A percentile compares a stretch with the other conserved stretches of the same genome.
Evolutionary conservation across 2,113 vertebrate species (phyloP).

Genomic region (Nicator chloris): DNA sequence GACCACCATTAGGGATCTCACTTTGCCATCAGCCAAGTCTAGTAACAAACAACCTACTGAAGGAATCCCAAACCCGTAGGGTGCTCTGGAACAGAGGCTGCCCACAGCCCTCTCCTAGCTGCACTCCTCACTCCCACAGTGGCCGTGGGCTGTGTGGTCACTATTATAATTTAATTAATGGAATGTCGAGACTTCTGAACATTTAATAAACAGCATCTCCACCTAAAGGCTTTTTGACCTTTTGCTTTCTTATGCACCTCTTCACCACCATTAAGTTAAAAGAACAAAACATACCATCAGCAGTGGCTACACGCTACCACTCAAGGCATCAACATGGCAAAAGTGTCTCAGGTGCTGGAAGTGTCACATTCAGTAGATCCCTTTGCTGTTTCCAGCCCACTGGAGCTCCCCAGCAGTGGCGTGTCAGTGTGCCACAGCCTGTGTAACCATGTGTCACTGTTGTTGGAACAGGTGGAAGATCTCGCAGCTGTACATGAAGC

Average conservation of each 20-base stretch:
- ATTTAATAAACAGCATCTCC: background rate
- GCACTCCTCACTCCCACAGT: background rate
- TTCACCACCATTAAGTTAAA: background rate
- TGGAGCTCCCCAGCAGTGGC: background rate
- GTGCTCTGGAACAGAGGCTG: background rate
- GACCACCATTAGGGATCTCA: background rate
- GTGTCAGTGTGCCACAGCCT: background rate
- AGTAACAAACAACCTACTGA: background rate
- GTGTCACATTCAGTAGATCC: background rate
- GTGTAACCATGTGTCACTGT: background rate
- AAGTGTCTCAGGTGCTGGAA: background rate
- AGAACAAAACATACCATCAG: background rate
- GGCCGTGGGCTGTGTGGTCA: accelerated
- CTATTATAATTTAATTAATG: background rate
- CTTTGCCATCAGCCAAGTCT: background rate
- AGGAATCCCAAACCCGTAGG: background rate
- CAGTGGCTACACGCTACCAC: accelerated
- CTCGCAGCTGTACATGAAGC: constrained; percentile 81
- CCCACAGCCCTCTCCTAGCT: background rate
- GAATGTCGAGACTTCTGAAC: background rate
- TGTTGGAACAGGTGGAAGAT: constrained; percentile 81
- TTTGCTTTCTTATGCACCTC: background rate
- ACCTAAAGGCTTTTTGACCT: background rate
- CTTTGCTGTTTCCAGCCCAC: background rate
- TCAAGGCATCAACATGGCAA: background rate